Base-by-base conservation (phyloP, 2,797 vertebrate genomes). In the Vireo griseus region DNA sequence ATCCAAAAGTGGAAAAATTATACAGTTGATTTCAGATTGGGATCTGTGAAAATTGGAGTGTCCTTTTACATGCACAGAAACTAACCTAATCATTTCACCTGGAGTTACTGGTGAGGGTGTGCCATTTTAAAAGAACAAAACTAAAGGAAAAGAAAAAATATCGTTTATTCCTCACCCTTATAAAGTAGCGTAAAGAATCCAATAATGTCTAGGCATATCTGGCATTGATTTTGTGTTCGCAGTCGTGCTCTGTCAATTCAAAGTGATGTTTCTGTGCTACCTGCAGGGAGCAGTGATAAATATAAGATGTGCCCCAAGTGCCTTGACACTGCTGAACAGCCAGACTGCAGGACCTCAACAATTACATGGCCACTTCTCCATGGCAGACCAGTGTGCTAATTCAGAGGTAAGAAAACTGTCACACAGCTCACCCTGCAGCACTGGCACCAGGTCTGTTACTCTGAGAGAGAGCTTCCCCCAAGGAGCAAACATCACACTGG, bases 361-460 rank as follows among this genome's bases (percentile, higher is more conserved):
- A 67, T 92, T 91, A 65, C 65, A 55, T 0, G 0, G 39, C 54
- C 66, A 47, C 22, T 83, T 82, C 77, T 93, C 90, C 81, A 58
- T 77, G 55, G 51, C 76, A 95, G 76, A 81, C 71, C 26, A 21
- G 39, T 7, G 29, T 77, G 81, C 44, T 95, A 91, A 86, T 94
- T 92, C 20, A 3, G 11, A 48, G 68, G 22, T 75, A 85, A 33
- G 76, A 90, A 94, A 84, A 39, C 37, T 91, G 91, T 58, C 77
- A 80, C 84, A 42, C 47, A 88, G 66, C 40, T 74, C 84, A 74
- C 37, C 21, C 44, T 87, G 83, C 26, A 76, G 81, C 61, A 40
- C 39, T 79, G 74, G 67, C 59, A 76, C 26, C 26, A n/a, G 51
- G 50, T 63, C 82, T 61, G 21, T 37, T 54, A 59, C 45, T n/a